These are phyloP conservation scores for Scopus umbretta DNA, from an alignment of 2,113 vertebrate genomes.

Conservation along the genomic window DNA sequence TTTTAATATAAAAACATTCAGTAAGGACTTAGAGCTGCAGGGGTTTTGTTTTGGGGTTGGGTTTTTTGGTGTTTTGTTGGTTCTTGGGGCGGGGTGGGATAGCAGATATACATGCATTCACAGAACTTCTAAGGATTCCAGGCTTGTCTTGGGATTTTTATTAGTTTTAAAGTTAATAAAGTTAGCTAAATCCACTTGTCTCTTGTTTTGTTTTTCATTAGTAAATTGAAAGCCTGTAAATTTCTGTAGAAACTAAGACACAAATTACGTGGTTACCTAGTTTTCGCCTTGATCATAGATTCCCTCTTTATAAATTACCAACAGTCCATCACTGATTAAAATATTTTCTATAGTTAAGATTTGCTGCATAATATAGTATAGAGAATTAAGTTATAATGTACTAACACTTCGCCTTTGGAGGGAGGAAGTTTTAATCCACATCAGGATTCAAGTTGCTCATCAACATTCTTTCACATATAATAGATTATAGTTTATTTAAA, in stretches of 20 bases:
- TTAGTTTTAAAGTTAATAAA: constrained; percentile 98
- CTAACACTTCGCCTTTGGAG: constrained; percentile 74
- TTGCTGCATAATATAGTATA: constrained; percentile 77
- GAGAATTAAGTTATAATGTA: constrained; percentile 75
- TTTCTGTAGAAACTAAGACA: constrained; percentile 72
- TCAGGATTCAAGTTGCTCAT: constrained; percentile 61
- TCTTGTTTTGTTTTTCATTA: constrained; percentile 76
- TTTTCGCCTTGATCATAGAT: constrained; percentile 70
- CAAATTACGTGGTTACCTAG: constrained; percentile 66
- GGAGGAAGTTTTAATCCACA: constrained; percentile 72
- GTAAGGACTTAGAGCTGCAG: constrained; percentile 85
- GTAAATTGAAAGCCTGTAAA: constrained; percentile 70
- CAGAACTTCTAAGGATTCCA: constrained; percentile 84
- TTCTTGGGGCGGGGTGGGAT: too few relatives aligned
- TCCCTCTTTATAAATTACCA: constrained; percentile 69
- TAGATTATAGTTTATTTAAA: constrained; percentile 71
- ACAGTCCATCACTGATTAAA: constrained; percentile 76
- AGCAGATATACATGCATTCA: constrained; percentile 88
- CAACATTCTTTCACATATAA: constrained; percentile 48
- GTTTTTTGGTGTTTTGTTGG: neutral
- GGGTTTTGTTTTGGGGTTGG: neutral
- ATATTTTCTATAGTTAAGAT: constrained; percentile 77
- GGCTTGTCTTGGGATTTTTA: constrained; percentile 88
- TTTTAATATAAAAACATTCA: constrained; percentile 71
- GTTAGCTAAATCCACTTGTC: constrained; percentile 91